These are phyloP conservation scores for Drosophila paranaensis DNA, from an alignment of 2,888 invertebrate species.

Conservation along the genomic window DNA sequence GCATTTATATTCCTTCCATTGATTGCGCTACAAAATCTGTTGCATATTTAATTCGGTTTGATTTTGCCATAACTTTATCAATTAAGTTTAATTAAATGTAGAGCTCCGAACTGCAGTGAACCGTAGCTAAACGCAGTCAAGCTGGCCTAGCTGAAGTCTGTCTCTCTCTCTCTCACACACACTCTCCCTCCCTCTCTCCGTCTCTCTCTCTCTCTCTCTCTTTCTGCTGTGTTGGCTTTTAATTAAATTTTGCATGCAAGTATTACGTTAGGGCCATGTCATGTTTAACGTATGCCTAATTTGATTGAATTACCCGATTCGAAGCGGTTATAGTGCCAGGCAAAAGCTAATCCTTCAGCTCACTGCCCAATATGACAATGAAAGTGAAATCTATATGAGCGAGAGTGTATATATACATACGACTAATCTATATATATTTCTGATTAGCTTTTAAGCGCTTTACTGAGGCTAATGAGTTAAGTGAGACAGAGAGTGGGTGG, in stretches of 20 bases:
- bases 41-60: slow-evolving; percentile 76
- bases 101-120: slow-evolving; percentile 33
- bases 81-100: slow-evolving; percentile 75
- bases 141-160: slow-evolving; percentile 11
- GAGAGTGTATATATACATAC: background rate
- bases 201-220: background rate
- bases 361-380: background rate
- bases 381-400: background rate
- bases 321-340: slow-evolving; percentile 5
- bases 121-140: slow-evolving; percentile 17
- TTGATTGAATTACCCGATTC: slow-evolving; percentile 36
- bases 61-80: slow-evolving; percentile 75
- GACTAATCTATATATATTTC: background rate
- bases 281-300: slow-evolving; percentile 37
- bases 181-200: background rate
- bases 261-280: slow-evolving; percentile 10
- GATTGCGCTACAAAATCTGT: slow-evolving; percentile 63
- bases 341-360: slow-evolving; percentile 9
- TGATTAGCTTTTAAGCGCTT: background rate
- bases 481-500: no score
- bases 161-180: background rate
- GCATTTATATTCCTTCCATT: slow-evolving; percentile 46
- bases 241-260: slow-evolving; percentile 47
- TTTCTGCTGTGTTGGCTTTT: slow-evolving; percentile 15
- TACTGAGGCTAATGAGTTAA: background rate